These are phyloP conservation scores for Mactromeris polynyma DNA, from an alignment of 2,888 invertebrate species.

Conservation along the genomic window DNA sequence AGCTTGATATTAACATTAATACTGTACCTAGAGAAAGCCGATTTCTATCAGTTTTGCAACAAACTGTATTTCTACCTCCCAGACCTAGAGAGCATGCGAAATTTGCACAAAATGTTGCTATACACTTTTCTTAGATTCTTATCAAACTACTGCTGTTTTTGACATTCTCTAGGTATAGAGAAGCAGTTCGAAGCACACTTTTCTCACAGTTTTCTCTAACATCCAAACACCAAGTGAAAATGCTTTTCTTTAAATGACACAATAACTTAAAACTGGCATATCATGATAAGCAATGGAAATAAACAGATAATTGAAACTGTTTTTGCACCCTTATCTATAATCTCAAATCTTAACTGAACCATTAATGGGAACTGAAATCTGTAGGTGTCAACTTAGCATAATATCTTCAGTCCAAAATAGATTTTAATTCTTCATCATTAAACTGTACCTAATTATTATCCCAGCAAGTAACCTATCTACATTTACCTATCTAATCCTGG, in stretches of 20 bases:
- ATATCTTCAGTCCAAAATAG: neutral
- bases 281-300: neutral
- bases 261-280: neutral
- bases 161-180: neutral
- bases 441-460: neutral
- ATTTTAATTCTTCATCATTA: neutral
- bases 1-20: neutral
- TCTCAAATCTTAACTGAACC: neutral
- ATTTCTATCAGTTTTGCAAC: neutral
- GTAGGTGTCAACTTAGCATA: neutral
- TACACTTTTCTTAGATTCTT: neutral
- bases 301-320: neutral
- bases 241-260: neutral
- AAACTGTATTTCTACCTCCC: constrained; percentile 1
- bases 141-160: neutral
- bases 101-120: neutral
- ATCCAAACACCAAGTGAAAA: neutral
- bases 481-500: neutral
- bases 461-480: neutral
- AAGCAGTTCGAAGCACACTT: neutral
- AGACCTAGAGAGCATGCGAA: neutral
- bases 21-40: neutral
- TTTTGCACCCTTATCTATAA: neutral
- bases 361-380: neutral
- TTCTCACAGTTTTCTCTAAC: neutral